Percentiles rank a stretch among this genome's conserved stretches.
phyloP scores from a whole-genome alignment of 2,113 vertebrate species.

The Tricholaema leucomelas region DNA sequence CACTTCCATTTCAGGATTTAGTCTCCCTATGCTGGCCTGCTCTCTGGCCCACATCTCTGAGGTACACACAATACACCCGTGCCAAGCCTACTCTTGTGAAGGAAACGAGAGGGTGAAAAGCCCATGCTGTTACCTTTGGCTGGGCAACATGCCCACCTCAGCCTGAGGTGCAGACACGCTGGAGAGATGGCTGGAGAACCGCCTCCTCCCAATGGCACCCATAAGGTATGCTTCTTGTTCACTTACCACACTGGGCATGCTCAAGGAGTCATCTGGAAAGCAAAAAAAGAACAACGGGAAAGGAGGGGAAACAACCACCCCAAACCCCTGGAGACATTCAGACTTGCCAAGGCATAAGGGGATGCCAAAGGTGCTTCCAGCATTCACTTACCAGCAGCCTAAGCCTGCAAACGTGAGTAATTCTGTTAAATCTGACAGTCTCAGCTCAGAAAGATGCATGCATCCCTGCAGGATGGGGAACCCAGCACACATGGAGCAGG shows the following conservation, averaged over 20 bases:
- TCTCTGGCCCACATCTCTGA: background rate
- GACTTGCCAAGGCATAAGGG: background rate
- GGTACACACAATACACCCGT: background rate
- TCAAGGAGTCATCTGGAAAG: conserved; percentile 90
- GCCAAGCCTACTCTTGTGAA: conserved; percentile 3
- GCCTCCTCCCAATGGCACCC: conserved; percentile 86
- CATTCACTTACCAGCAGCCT: background rate
- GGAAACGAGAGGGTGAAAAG: conserved; percentile 23
- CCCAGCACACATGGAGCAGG: background rate
- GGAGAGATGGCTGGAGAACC: conserved; percentile 96
- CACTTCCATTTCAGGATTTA: background rate
- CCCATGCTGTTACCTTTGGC: conserved; percentile 88
- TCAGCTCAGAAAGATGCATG: background rate
- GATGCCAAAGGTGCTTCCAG: background rate
- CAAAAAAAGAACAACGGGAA: background rate
- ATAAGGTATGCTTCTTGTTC: conserved; percentile 95
- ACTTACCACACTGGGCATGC: conserved; percentile 98
- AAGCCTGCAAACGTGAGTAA: background rate
- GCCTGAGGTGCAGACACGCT: conserved; percentile 85
- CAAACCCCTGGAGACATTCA: background rate
- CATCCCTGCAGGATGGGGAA: background rate
- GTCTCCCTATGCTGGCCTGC: background rate
- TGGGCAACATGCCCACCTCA: conserved; percentile 93
- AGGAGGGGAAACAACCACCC: background rate
- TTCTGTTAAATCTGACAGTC: background rate